Evolutionary conservation across 2,888 invertebrate species (phyloP).

Genomic region (Napeogenes inachia): DNA sequence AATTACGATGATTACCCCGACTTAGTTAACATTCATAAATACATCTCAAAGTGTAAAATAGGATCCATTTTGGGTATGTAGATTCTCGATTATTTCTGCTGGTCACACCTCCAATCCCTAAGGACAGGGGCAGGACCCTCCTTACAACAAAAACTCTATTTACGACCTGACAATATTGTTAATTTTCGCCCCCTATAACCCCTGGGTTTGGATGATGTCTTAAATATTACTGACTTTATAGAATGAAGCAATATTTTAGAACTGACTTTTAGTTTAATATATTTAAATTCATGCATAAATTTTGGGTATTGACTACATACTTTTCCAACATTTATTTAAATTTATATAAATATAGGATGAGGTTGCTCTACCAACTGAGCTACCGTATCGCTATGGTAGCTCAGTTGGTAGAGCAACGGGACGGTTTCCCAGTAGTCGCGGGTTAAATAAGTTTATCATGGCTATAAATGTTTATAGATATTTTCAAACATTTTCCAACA

Average conservation of each 20-base stretch:
- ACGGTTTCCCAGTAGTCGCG: too few relatives aligned
- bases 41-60: conserved; percentile 2
- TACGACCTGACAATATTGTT: conserved; percentile 36
- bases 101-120: conserved; percentile 42
- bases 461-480: too few relatives aligned
- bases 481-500: too few relatives aligned
- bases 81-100: conserved; percentile 31
- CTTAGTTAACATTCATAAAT: neutral
- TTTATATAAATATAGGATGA: too few relatives aligned
- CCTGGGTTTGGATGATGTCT: conserved; percentile 10
- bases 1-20: neutral
- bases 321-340: too few relatives aligned
- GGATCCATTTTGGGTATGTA: conserved; percentile 6
- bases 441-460: too few relatives aligned
- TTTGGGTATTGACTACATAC: too few relatives aligned
- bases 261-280: too few relatives aligned
- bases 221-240: conserved; percentile 2
- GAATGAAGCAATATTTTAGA: neutral
- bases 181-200: conserved; percentile 28
- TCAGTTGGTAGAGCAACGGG: too few relatives aligned
- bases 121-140: conserved; percentile 41
- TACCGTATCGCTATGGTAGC: too few relatives aligned
- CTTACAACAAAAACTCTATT: conserved; percentile 36
- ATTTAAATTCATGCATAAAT: too few relatives aligned
- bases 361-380: too few relatives aligned